Percentiles rank a stretch among this genome's conserved stretches.
Conservation (phyloP, 2,888 invertebrate species). For the Limulus polyphemus region DNA sequence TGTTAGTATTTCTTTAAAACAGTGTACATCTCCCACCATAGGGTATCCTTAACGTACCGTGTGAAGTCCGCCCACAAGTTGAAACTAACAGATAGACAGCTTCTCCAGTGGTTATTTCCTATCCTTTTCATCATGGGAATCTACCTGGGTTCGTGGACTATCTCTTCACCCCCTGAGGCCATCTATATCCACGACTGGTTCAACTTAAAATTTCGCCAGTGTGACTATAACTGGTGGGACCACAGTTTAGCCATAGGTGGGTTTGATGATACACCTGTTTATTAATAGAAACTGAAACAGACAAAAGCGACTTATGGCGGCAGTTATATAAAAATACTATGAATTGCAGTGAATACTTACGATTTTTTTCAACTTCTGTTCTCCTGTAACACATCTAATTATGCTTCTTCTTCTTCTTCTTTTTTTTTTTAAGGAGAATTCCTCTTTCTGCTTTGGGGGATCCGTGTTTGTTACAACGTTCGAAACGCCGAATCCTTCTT, state of each 20-base stretch:
- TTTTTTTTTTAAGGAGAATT: conserved; percentile 31
- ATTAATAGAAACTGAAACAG: too few species aligned
- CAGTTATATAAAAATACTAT: too few species aligned
- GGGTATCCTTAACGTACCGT: conserved; percentile 79
- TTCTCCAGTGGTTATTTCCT: conserved; percentile 85
- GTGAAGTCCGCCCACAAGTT: conserved; percentile 88
- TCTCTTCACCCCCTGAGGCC: conserved; percentile 69
- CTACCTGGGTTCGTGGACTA: conserved; percentile 78
- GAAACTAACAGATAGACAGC: conserved; percentile 79
- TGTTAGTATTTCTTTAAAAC: too few species aligned
- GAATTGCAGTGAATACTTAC: too few species aligned
- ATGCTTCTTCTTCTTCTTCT: too few species aligned
- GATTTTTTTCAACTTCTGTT: too few species aligned
- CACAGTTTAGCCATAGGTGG: conserved; percentile 76
- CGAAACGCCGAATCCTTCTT: conserved; percentile 77
- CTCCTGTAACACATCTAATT: too few species aligned
- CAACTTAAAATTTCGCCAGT: conserved; percentile 73
- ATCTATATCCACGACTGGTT: conserved; percentile 32
- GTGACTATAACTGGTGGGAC: conserved; percentile 89
- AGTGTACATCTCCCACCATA: conserved; percentile 36
- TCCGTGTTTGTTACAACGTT: conserved; percentile 40
- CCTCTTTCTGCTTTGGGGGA: conserved; percentile 39
- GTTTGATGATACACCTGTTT: conserved; percentile 13
- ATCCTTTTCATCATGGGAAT: conserved; percentile 78
- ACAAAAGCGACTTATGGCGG: too few species aligned